A percentile compares a stretch with the other conserved stretches of the same genome.
phyloP scores from a whole-genome alignment of 2,888 invertebrate species.

The Anarsia innoxiella region DNA sequence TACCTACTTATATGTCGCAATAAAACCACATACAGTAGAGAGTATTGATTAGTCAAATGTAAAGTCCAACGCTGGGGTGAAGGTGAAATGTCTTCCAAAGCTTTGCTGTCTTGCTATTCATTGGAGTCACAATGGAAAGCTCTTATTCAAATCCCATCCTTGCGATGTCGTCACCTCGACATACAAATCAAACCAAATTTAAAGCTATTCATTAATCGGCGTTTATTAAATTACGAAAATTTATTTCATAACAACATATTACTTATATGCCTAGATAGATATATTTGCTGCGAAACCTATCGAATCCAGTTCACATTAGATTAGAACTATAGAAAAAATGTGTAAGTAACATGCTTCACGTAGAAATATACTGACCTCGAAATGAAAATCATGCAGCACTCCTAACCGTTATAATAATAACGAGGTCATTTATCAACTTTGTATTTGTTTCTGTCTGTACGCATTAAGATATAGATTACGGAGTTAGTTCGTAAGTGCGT shows the following conservation, averaged over 20 bases:
- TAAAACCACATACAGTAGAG: no score
- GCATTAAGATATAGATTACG: constrained; percentile 42
- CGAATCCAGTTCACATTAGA: no score
- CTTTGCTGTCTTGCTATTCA: constrained; percentile 17
- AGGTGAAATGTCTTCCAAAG: constrained; percentile 39
- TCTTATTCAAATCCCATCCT: constrained; percentile 37
- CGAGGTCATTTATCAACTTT: constrained; percentile 69
- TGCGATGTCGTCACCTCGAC: constrained; percentile 29
- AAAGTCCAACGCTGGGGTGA: no score
- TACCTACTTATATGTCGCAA: no score
- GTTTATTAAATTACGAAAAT: constrained; percentile 13
- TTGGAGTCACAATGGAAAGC: no score
- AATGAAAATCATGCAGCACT: constrained; percentile 67
- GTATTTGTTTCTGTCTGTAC: constrained; percentile 62
- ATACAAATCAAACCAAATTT: constrained; percentile 11
- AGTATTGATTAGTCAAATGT: no score
- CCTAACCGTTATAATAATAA: constrained; percentile 70
- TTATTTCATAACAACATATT: no score
- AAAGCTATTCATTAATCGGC: constrained; percentile 14
- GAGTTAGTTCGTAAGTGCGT: constrained; percentile 27
- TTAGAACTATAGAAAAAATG: constrained; percentile 30
- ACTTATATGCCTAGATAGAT: no score
- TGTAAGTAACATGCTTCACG: constrained; percentile 56
- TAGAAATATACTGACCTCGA: constrained; percentile 64
- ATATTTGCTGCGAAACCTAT: no score